Percentiles rank a stretch among this genome's conserved stretches.
Conservation (phyloP, 1,140 invertebrate genomes). For the Eueides isabella region DNA sequence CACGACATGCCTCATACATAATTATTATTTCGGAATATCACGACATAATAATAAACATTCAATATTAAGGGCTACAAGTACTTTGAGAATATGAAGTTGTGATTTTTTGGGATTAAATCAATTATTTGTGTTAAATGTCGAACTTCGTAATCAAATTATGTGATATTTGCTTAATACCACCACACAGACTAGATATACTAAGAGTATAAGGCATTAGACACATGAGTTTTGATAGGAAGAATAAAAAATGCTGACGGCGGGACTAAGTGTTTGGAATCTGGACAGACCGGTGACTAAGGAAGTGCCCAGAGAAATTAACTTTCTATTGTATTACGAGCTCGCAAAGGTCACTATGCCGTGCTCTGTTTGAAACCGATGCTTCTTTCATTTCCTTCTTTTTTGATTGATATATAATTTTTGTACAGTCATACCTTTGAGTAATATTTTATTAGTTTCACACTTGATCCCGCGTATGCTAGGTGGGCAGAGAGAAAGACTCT, state of each 20-base stretch:
- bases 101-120: too few species aligned
- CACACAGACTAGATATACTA: too few species aligned
- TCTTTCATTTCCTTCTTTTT: background rate
- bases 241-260: conserved; percentile 26
- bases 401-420: background rate
- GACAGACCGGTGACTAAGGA: conserved; percentile 41
- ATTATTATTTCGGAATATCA: too few species aligned
- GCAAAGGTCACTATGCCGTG: conserved; percentile 31
- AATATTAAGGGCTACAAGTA: too few species aligned
- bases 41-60: too few species aligned
- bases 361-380: background rate
- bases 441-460: background rate
- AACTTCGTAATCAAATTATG: too few species aligned
- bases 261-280: conserved; percentile 43
- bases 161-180: too few species aligned
- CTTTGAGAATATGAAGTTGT: too few species aligned
- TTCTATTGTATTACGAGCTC: conserved; percentile 36
- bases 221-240: conserved; percentile 17
- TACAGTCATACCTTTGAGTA: background rate
- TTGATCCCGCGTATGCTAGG: too few species aligned
- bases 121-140: too few species aligned
- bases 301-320: conserved; percentile 31
- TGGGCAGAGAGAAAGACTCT: too few species aligned
- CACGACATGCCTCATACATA: too few species aligned
- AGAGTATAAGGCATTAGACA: background rate